Evolutionary conservation across 2,797 vertebrate species (phyloP), one percentile per base, ranked within the genome.

Genomic region (Emydoidea blandingii): DNA sequence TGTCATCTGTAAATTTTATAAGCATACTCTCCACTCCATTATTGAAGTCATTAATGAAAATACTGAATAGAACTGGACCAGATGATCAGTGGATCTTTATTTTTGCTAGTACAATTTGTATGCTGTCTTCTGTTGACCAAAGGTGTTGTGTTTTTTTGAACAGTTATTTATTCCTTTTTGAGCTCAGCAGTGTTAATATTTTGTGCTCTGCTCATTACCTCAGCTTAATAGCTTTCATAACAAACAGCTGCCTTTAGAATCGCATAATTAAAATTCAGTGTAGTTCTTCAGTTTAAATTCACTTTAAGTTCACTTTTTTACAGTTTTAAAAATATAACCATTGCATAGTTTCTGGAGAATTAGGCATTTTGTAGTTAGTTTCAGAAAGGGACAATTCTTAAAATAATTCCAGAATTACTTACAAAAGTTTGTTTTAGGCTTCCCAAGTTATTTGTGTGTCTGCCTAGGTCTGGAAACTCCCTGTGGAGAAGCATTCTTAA

Each of bases 401-500:
- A 88, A 88, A 59, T 76, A 14, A 34, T 6, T 10, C 74, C 56
- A 84, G 50, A 41, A n/a, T 91, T 88, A 74, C 88, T 92, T 56
- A 18, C 3, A 1, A 41, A 3, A 11, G 1, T 87, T 85, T 27
- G 80, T 5, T 44, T 76, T 81, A 54, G 72, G 72, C 72, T 12
- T 74, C 21, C 10, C 11, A 12, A 53, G 41, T 82, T 90, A 2
- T 47, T 34, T 81, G 50, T 76, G 37, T 62, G 9, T 89, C 2
- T 89, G 41, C 74, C 49, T 83, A 16, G 27, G 25, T 83, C 37
- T 25, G 56, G 78, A 87, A 6, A 65, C 50, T 57, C 49, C 4
- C 31, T 53, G 86, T 85, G 74, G 81, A 91, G 74, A 79, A 25
- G 1, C 5, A 78, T 2, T 7, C 12, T 80, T 87, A 88, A 50